Base-by-base conservation (phyloP, 1,140 invertebrate species). In the Bombus pascuorum region DNA sequence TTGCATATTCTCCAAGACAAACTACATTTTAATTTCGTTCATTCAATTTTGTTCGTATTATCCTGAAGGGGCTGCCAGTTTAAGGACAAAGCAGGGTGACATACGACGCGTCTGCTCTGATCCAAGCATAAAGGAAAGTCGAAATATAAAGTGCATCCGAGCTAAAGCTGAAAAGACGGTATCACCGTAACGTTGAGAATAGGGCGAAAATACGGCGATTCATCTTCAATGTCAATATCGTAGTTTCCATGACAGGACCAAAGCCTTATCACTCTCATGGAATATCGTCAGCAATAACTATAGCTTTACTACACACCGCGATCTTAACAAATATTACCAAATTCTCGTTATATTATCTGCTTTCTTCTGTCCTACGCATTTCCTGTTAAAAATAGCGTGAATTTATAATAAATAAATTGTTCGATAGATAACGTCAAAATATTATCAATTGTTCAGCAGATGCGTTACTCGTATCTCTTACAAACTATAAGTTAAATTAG, bases 91-190 rank as follows among this genome's bases (percentile, higher is more conserved):
- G n/a, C n/a, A 74, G n/a, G 0, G 10, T 47, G 72, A 74, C 42
- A 18, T 47, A 74, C 39, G 42, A 74, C 18, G 72, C 42, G 32
- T 32, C 47, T 28, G 28, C n/a, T n/a, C n/a, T 47, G 72, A 74
- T 74, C 72, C 72, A 25, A 10, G 72, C n/a, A 74, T 15, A 53
- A 34, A 75, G 73, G 32, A 75, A 75, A 75, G 73, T 75, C 44
- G 42, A 75, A 75, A 75, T 75, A 75, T 75, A 75, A 75, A 75
- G 73, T 75, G 73, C n/a, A 32, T 53, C 73, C 73, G 28, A 25
- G n/a, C 53, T 53, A 53, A 75, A 34, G 42, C n/a, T 75, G 73
- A 75, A 53, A 75, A 53, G 73, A 25, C 73, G 73, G 32, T 75
- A 53, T 75, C 42, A 22, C 8, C n/a, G 71, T 32, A 32, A 32